These are phyloP conservation scores for Gallinago jamesoni DNA, from an alignment of 2,113 vertebrate genomes.

Conservation along the genomic window DNA sequence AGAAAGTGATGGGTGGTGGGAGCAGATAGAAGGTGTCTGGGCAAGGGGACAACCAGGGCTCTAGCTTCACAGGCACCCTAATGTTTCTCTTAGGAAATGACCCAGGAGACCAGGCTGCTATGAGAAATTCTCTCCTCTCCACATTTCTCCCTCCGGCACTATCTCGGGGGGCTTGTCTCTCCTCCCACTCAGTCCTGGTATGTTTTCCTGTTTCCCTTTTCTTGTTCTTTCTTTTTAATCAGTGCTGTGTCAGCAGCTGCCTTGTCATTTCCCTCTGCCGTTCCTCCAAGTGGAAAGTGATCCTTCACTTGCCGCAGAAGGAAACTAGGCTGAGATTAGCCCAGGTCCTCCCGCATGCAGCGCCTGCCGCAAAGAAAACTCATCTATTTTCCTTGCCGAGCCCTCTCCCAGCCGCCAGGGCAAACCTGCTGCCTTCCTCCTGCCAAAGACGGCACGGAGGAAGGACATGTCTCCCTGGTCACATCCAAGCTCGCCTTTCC, in stretches of 20 bases:
- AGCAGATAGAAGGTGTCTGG: background rate
- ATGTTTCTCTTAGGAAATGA: background rate
- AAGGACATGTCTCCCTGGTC: background rate
- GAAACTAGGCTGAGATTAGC: conserved; percentile 35
- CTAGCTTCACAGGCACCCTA: background rate
- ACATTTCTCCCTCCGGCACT: background rate
- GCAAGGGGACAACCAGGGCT: background rate
- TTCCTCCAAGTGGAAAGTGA: conserved; percentile 46
- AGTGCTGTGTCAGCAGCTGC: conserved; percentile 60
- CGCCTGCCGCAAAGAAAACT: background rate
- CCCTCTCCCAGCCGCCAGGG: background rate
- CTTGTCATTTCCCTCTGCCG: conserved; percentile 32
- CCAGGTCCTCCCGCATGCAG: background rate
- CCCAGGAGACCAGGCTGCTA: background rate
- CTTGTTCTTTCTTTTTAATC: conserved; percentile 8
- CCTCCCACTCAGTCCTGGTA: background rate
- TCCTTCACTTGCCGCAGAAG: conserved; percentile 26
- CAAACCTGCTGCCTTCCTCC: background rate
- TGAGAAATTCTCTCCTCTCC: background rate
- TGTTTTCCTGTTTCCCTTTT: background rate
- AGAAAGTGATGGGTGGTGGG: background rate
- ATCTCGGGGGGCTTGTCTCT: background rate
- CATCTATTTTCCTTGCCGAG: background rate
- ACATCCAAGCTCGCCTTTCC: background rate
- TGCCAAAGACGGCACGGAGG: background rate